Evolutionary conservation across 2,797 vertebrate genomes (phyloP).

Genomic region (Chiroxiphia lanceolata): DNA sequence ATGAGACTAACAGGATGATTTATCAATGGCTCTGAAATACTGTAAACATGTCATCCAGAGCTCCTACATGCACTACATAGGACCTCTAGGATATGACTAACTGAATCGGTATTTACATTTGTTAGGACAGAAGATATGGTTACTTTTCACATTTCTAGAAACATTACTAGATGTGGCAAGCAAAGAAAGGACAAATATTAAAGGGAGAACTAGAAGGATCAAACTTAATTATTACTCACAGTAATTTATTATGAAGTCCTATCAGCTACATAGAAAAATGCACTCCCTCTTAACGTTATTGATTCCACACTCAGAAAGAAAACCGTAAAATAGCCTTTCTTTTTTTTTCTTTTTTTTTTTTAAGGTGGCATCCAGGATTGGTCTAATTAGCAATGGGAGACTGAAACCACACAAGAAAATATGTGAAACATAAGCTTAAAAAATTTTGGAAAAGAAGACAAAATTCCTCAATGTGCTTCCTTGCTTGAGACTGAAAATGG

Average conservation of each 20-base stretch:
- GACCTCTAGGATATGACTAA: background rate
- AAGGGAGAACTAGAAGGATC: background rate
- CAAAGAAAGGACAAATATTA: background rate
- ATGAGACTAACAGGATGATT: background rate
- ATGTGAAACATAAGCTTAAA: constrained; percentile 23
- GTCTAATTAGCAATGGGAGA: constrained; percentile 12
- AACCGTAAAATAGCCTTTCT: background rate
- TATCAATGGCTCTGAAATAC: background rate
- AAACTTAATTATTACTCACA: background rate
- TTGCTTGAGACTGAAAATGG: background rate
- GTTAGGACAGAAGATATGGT: background rate
- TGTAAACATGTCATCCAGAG: background rate
- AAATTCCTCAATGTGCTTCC: background rate
- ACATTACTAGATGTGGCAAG: background rate
- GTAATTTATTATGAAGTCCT: background rate
- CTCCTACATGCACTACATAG: background rate
- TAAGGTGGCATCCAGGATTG: background rate
- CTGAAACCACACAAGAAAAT: constrained; percentile 7
- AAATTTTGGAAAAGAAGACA: constrained; percentile 2
- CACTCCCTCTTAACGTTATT: background rate
- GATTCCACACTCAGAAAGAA: background rate
- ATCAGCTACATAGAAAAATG: background rate
- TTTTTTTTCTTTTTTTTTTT: background rate
- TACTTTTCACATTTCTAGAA: background rate
- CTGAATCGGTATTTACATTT: background rate